Conservation (phyloP, 2,113 vertebrate genomes). For the Centropus unirufus region DNA sequence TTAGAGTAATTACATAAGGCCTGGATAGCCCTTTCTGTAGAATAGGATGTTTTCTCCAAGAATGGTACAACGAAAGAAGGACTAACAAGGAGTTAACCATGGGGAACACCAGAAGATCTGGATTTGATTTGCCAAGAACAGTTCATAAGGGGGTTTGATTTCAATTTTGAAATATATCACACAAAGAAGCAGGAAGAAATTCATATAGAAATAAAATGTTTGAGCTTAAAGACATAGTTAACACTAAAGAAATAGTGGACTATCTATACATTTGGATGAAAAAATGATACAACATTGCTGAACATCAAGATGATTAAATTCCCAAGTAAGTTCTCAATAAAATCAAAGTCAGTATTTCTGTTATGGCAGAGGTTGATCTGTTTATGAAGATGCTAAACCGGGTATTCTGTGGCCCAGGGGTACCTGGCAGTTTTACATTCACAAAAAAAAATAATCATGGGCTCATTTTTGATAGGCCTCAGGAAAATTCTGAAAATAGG, state of each 20-base stretch:
- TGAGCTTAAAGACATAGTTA: not conserved
- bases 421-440: not conserved
- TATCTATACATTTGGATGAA: not conserved
- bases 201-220: not conserved
- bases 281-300: not conserved
- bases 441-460: rapidly evolving
- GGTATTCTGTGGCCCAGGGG: not conserved
- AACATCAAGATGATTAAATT: not conserved
- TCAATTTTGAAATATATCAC: not conserved
- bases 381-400: not conserved
- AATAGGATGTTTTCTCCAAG: not conserved
- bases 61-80: not conserved
- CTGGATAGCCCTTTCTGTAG: not conserved
- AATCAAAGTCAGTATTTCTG: not conserved
- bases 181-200: not conserved
- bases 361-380: not conserved
- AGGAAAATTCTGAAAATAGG: not conserved
- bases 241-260: not conserved
- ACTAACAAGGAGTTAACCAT: not conserved
- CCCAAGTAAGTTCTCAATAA: not conserved
- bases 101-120: not conserved
- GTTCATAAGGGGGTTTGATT: rapidly evolving
- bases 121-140: not conserved
- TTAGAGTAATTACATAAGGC: not conserved
- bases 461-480: not conserved